Base-by-base conservation (phyloP, 2,797 vertebrate genomes). In the Hippoglossus hippoglossus region DNA sequence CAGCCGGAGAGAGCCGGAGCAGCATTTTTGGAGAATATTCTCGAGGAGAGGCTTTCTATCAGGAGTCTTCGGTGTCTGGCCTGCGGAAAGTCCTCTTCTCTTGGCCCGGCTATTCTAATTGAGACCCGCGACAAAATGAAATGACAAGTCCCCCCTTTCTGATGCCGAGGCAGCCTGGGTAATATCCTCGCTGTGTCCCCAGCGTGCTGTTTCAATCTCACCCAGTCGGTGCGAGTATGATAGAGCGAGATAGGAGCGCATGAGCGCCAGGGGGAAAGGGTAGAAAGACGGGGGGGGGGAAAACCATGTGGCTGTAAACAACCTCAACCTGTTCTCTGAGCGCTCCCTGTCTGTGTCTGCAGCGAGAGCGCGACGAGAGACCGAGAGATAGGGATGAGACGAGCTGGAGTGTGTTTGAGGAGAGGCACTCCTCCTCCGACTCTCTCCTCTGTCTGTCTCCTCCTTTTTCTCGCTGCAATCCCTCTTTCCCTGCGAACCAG, bases 161-260 rank as follows among this genome's bases (percentile, higher is more conserved):
- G 73, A 76, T 82, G 75, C 67, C 22, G 61, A 71, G 74, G 80
- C 85, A 52, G 77, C 75, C 64, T 47, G 81, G 75, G 82, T 87
- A 89, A 90, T 90, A 86, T 90, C 77, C 82, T 75, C 7, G 58
- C 75, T 10, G 34, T 67, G 56, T 88, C 83, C 80, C 80, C 62
- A 11, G 84, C 18, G 74, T 46, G 53, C 70, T 49, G 82, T 84
- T 91, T 79, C 87, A 88, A 89, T 91, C 83, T 87, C 82, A 73
- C 67, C 62, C 55, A 41, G 73, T 76, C 57, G 63, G 67, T 52
- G 70, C 50, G 77, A 77, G 75, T 50, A 61, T 75, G 91, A 90
- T 79, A 56, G 72, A 81, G 71, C 15, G 26, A 77, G 85, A 86
- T 82, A 86, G 74, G 77, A 86, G 66, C 21, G 34, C 58, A 65